Base-by-base conservation (phyloP, 1,140 invertebrate species). In the Panagrolaimus sp. region DNA sequence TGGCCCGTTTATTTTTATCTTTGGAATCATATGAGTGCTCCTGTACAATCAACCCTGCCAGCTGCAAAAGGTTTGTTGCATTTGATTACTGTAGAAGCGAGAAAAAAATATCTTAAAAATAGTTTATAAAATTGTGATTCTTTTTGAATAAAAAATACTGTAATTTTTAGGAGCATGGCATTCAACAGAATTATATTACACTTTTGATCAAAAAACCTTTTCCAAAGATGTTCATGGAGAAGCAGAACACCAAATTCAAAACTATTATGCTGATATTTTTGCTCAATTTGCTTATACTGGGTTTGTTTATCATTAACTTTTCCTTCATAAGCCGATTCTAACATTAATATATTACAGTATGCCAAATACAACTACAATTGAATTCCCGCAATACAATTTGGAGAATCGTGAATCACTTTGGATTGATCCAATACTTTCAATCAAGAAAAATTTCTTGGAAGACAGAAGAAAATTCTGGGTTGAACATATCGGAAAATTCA, bases 251-350 rank as follows among this genome's bases (percentile, higher is more conserved):
- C 14, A 58, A 21, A 8, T 58, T 21, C 52, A 21, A 21, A 28
- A 58, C 12, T n/a, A n/a, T 58, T 58, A 58, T 6, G 52, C 52
- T 2, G 52, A 58, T 26, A 58, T 58, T 21, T 58, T 58, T 12
- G 28, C 21, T 28, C 21, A 58, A 12, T 58, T 58, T 58, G 52
- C 52, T 4, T 26, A 58, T 26, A 58, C 52, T 1, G 52, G 52
- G 52, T 58, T 26, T 26, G 52, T 58, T 58, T 38, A n/a, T 5
- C 10, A n/a, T 21, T 8, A 1, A 52, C 15, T 52, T 15, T 2
- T 15, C 4, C 47, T 6, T 52, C 10, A 5, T 15, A 52, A 5
- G 12, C 5, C 4, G 47, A 4, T 17, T 17, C 4, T 52, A 2
- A 4, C 4, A 52, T 52, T 52, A 21, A 52, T n/a, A n/a, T n/a